phyloP scores from a whole-genome alignment of 2,797 vertebrate species.

The Salmo trutta region DNA sequence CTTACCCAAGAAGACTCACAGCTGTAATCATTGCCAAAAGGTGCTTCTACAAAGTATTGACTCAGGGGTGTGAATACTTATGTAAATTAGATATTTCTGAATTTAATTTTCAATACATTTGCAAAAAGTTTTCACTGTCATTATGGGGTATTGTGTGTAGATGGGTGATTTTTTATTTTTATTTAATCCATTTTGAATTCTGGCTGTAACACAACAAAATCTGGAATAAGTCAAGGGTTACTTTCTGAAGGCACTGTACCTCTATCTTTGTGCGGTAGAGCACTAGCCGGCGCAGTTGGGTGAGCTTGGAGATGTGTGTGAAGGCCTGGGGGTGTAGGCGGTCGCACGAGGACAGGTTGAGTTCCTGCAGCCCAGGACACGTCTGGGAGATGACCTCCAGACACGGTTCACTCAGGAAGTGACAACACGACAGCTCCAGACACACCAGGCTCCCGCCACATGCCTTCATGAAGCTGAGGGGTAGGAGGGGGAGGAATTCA shows the following conservation, averaged over 20 bases:
- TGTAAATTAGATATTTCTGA: too few species aligned
- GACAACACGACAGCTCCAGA: conserved; percentile 94
- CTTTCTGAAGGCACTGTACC: conserved; percentile 55
- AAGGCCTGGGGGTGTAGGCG: conserved; percentile 93
- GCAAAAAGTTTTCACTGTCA: too few species aligned
- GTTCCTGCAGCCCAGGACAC: conserved; percentile 89
- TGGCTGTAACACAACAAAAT: too few species aligned
- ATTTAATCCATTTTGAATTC: too few species aligned
- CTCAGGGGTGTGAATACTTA: too few species aligned
- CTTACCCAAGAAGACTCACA: too few species aligned
- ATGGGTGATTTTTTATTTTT: too few species aligned
- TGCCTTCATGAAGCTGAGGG: conserved; percentile 84
- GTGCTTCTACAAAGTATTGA: too few species aligned
- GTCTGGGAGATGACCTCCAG: conserved; percentile 91
- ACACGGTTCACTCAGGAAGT: conserved; percentile 93
- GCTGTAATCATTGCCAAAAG: too few species aligned
- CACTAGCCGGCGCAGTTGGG: conserved; percentile 85
- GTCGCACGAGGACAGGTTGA: conserved; percentile 96
- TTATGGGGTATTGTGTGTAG: too few species aligned
- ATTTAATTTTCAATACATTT: too few species aligned
- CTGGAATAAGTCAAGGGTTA: too few species aligned
- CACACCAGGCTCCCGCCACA: conserved; percentile 89
- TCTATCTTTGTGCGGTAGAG: conserved; percentile 94
- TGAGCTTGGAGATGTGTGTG: conserved; percentile 88
- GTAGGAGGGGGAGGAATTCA: neutral